Percentiles rank a stretch among this genome's conserved stretches.
These are phyloP conservation scores for Metallyticus violacea DNA, from an alignment of 2,888 invertebrate species.

Conservation along the genomic window DNA sequence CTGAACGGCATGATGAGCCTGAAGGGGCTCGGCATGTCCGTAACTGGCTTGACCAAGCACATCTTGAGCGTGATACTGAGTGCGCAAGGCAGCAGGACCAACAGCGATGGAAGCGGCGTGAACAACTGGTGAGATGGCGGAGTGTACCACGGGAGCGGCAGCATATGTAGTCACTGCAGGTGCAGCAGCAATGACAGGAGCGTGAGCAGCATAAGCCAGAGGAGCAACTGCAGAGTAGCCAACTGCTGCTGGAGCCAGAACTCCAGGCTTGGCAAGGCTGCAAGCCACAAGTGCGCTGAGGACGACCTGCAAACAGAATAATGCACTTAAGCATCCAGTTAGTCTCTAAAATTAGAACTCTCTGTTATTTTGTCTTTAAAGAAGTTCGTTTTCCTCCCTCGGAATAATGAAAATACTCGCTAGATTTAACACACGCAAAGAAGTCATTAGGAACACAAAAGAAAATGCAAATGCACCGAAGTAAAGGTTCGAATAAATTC, in stretches of 20 bases:
- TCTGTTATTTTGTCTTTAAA: no score
- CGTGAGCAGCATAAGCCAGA: conserved; percentile 12
- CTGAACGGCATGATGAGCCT: conserved; percentile 38
- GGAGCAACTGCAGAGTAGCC: conserved; percentile 10
- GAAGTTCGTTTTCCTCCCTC: no score
- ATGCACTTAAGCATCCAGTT: no score
- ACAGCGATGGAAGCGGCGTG: conserved; percentile 32
- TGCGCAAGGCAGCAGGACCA: conserved; percentile 25
- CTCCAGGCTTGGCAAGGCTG: background rate
- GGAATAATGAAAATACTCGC: no score
- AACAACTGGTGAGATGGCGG: conserved; percentile 23
- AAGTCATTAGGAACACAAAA: no score
- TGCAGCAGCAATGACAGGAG: background rate
- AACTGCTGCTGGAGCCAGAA: background rate
- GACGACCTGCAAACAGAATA: conserved; percentile 41
- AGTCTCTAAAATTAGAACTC: no score
- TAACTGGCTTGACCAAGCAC: conserved; percentile 40
- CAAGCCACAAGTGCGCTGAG: conserved; percentile 47
- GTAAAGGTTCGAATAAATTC: no score
- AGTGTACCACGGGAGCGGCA: conserved; percentile 21
- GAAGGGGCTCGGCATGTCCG: conserved; percentile 37
- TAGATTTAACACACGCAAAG: no score
- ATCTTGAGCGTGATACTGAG: conserved; percentile 38
- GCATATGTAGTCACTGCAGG: background rate
- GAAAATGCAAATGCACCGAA: no score